Conservation (phyloP, 2,888 invertebrate species). For the Cryptophagus acutangulus region DNA sequence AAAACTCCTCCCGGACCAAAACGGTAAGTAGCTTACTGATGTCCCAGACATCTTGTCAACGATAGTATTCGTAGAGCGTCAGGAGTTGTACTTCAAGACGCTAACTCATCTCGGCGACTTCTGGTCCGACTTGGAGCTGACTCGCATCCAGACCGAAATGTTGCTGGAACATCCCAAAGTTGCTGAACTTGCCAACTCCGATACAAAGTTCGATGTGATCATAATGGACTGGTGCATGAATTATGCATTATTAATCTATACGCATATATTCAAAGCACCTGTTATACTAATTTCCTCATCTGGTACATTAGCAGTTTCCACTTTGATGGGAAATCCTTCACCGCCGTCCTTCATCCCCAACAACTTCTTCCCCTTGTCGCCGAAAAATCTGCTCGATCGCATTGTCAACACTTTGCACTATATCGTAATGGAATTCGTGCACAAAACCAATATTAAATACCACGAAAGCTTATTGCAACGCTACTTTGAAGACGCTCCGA, state of each 20-base stretch:
- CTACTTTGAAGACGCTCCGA: constrained; percentile 32
- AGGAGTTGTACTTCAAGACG: no score
- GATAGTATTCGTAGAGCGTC: no score
- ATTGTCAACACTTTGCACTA: constrained; percentile 6
- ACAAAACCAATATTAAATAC: constrained; percentile 10
- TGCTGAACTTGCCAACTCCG: constrained; percentile 19
- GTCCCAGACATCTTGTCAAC: no score
- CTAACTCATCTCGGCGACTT: no score
- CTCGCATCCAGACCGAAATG: constrained; percentile 19
- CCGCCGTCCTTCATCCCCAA: constrained; percentile 41
- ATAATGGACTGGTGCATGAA: constrained; percentile 36
- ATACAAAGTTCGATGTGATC: constrained; percentile 35
- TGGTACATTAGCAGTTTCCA: constrained; percentile 24
- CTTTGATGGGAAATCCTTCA: constrained; percentile 32
- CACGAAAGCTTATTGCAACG: constrained; percentile 25
- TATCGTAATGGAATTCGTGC: constrained; percentile 10
- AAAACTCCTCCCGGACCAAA: constrained; percentile 23
- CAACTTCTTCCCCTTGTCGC: constrained; percentile 24
- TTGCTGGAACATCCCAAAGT: constrained; percentile 22
- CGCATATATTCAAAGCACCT: constrained; percentile 35
- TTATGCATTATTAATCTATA: constrained; percentile 36
- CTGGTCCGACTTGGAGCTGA: no score
- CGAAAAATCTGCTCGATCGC: constrained; percentile 30
- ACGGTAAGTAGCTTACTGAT: constrained; percentile 19
- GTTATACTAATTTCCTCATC: constrained; percentile 32